Base-by-base conservation (phyloP, 2,888 invertebrate species). In the Plebejus anna region DNA sequence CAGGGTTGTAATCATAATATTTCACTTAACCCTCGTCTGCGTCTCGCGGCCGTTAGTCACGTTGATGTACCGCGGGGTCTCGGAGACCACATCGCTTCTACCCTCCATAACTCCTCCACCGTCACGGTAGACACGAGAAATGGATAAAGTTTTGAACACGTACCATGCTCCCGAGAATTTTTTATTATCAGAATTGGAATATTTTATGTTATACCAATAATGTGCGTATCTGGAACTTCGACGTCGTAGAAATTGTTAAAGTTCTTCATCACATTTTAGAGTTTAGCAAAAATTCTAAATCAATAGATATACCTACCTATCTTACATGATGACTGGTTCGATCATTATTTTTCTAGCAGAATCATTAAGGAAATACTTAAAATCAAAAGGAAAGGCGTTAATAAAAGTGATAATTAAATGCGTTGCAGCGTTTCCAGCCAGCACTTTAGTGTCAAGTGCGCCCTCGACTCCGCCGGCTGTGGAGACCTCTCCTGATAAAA, bases 381-480 rank as follows among this genome's bases (percentile, higher is more conserved):
- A 47, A 16, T 51, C 28, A 28, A 55, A 22, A 55, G 28, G 32
- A 73, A 73, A 51, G 32, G 28, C 73, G 28, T 55, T 73, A 73
- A 16, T 73, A 32, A 73, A 73, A 73, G 71, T 71, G 73, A 72
- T 73, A 73, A 73, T 55, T 71, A 73, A 73, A 73, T 51, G 51
- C 51, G 73, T 73, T 51, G 55, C 73, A 73, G 51, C 72, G 61
- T 28, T 66, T 66, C 16, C 66, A 66, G 66, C 36, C 66, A 32
- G 66, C 28, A 32, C 73, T 42, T 42, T 73, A n/a, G 47, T 51
- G 73, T 73, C 51, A 51, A 73, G 73, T 73, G 51, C 28, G 51
- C 76, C 28, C 71, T 76, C 76, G 47, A 72, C 76, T 71, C 7
- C 76, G 59, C 76, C 71, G 71, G 71, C 55, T 32, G 71, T 72